A percentile compares a stretch with the other conserved stretches of the same genome.
Conservation (phyloP, 2,797 vertebrate species). For the Sciurus vulgaris region DNA sequence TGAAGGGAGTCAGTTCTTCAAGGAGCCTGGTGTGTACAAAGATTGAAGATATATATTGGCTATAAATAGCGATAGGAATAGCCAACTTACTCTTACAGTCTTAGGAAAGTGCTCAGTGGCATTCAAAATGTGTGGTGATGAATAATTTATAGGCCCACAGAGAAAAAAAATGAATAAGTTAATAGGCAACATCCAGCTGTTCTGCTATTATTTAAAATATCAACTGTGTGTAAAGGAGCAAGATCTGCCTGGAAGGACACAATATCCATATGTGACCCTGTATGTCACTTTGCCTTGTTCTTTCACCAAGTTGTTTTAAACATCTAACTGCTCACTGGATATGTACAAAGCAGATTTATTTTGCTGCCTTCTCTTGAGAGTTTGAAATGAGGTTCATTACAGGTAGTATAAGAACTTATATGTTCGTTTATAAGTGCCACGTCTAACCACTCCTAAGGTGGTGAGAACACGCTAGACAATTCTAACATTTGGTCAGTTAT, state of each 20-base stretch:
- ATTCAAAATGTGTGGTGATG: background rate
- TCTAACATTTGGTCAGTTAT: background rate
- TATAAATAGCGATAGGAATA: background rate
- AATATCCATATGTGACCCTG: background rate
- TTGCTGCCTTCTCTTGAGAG: background rate
- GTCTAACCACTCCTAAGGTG: background rate
- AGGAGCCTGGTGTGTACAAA: background rate
- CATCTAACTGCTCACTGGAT: background rate
- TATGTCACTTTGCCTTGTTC: background rate
- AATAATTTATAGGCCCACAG: background rate
- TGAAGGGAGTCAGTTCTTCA: background rate
- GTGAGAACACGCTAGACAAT: background rate
- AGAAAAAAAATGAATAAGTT: background rate
- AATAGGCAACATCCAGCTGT: background rate
- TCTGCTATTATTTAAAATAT: background rate
- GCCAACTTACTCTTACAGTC: background rate
- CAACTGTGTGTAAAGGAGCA: background rate
- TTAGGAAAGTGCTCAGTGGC: background rate
- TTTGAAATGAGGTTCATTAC: conserved; percentile 23
- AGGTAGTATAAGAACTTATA: conserved; percentile 13
- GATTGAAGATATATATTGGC: background rate
- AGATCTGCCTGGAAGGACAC: background rate
- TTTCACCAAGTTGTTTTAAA: conserved; percentile 16
- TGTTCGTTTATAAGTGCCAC: background rate
- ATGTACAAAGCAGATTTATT: background rate